These are phyloP conservation scores for Ephialtes manifestator DNA, from an alignment of 2,888 invertebrate genomes.

Conservation along the genomic window DNA sequence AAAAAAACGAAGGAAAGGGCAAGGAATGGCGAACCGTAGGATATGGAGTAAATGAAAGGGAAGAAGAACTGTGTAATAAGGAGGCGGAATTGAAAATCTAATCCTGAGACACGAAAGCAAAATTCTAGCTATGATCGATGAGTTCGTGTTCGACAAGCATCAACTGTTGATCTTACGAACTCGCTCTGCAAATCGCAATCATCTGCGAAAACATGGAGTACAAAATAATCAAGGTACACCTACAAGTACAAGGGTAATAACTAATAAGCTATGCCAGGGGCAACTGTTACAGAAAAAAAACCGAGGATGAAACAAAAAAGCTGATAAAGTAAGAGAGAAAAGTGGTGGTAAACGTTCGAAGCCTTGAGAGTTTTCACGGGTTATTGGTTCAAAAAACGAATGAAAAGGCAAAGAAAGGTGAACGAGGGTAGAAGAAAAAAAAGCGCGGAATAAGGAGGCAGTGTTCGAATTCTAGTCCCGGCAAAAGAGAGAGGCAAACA, in stretches of 20 bases:
- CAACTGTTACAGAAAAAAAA: constrained; percentile 2
- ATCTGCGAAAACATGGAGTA: constrained; percentile 75
- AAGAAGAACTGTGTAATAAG: constrained; percentile 2
- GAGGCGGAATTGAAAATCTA: constrained; percentile 42
- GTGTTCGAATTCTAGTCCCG: constrained; percentile 57
- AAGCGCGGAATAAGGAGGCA: constrained; percentile 27
- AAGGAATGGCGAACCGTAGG: not conserved
- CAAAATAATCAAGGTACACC: constrained; percentile 28
- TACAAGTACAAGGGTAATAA: constrained; percentile 15
- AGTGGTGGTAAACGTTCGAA: constrained; percentile 49
- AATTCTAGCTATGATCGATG: constrained; percentile 76
- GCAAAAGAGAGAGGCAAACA: constrained; percentile 64
- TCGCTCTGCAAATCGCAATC: constrained; percentile 83
- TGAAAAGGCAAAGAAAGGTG: constrained; percentile 33
- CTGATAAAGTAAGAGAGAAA: constrained; percentile 32
- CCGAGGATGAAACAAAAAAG: constrained; percentile 17
- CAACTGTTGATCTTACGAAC: constrained; percentile 83
- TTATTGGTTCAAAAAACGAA: constrained; percentile 54
- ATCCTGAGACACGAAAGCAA: constrained; percentile 38
- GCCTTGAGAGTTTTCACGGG: constrained; percentile 38
- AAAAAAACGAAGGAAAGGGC: constrained; percentile 6
- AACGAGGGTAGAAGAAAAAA: constrained; percentile 27
- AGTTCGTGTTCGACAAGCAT: constrained; percentile 83
- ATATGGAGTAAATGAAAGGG: not conserved
- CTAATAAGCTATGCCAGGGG: not conserved